Evolutionary conservation across 92 coral and sea anemone genomes (phyloP).

Genomic region (Porites cylindrica): DNA sequence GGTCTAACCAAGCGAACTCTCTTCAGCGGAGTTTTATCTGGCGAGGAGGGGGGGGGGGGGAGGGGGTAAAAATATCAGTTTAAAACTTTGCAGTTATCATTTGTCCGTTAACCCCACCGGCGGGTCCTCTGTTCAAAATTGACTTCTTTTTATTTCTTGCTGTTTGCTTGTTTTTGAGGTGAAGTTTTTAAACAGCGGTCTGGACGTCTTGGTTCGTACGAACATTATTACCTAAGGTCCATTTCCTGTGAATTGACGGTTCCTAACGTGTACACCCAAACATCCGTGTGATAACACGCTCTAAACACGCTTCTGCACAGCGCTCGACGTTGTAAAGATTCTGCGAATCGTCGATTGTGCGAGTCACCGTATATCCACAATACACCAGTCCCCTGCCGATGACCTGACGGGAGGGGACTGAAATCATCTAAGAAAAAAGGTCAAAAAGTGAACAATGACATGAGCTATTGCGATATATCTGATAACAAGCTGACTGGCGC

Average conservation of each 20-base stretch:
- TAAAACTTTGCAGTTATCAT: no score
- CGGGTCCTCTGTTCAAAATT: no score
- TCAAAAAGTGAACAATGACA: neutral
- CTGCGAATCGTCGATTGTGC: slow-evolving; percentile 66
- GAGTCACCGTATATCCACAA: slow-evolving; percentile 85
- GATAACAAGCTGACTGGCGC: no score
- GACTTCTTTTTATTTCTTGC: no score
- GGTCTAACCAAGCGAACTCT: no score
- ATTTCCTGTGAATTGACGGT: slow-evolving; percentile 46
- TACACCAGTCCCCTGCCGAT: slow-evolving; percentile 72
- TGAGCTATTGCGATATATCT: neutral
- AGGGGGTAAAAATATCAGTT: no score
- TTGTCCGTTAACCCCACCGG: no score
- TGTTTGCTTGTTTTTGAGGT: no score
- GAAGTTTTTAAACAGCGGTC: no score
- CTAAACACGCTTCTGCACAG: slow-evolving; percentile 67
- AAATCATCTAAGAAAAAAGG: slow-evolving; percentile 14
- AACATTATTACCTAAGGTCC: slow-evolving; percentile 56
- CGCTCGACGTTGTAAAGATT: slow-evolving; percentile 57
- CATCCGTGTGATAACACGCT: slow-evolving; percentile 74
- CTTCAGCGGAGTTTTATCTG: no score
- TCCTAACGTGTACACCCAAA: slow-evolving; percentile 73
- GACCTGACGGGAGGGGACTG: slow-evolving; percentile 49
- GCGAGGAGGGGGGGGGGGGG: no score
- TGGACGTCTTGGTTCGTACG: no score